Conservation (phyloP, 2,797 vertebrate species). For the Mormyrus hasselquistii region DNA sequence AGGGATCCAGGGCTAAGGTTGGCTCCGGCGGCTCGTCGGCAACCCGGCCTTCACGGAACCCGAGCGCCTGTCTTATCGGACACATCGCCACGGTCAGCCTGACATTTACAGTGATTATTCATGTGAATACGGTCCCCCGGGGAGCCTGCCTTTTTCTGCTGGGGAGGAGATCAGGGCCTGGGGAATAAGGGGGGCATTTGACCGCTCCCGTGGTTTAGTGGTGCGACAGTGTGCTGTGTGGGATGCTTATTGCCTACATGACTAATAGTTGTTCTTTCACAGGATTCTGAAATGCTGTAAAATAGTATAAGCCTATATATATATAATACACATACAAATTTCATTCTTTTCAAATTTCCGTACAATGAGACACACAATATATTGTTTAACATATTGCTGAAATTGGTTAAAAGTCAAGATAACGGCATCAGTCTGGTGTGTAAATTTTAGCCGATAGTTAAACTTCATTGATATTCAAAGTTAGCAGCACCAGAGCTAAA, state of each 20-base stretch:
- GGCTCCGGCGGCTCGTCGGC: not conserved
- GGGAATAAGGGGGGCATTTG: not conserved
- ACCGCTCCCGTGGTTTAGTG: not conserved
- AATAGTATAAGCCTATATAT: not conserved
- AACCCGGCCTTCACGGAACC: not conserved
- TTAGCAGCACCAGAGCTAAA: not conserved
- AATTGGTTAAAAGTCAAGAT: not conserved
- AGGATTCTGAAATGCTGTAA: not conserved
- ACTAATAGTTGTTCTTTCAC: not conserved
- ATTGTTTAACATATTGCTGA: not conserved
- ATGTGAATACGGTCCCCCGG: not conserved
- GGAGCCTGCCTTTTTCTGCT: not conserved
- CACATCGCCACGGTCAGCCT: not conserved
- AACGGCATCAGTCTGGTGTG: not conserved
- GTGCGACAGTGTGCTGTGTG: not conserved
- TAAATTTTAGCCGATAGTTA: not conserved
- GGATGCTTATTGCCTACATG: not conserved
- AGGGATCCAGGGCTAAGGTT: not conserved
- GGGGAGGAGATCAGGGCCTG: not conserved
- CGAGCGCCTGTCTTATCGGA: not conserved
- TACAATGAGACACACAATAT: not conserved
- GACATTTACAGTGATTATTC: not conserved
- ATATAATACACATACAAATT: not conserved
- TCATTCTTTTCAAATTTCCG: not conserved
- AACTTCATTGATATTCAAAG: not conserved